Evolutionary conservation across 2,888 invertebrate genomes (phyloP).

Genomic region (Diaphora mendica): DNA sequence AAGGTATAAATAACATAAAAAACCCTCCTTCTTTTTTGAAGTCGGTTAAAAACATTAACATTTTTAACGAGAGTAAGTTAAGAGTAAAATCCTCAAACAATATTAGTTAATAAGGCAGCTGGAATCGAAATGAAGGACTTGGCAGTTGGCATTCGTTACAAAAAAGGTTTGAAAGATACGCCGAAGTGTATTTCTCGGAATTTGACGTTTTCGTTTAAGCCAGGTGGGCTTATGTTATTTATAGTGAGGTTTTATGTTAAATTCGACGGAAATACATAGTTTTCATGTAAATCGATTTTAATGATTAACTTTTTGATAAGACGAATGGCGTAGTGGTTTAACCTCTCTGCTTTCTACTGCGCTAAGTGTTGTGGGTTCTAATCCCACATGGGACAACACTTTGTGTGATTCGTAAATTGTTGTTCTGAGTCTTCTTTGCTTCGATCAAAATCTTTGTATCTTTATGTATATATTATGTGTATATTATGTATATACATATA

Average conservation of each 20-base stretch:
- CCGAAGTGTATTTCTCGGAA: constrained; percentile 8
- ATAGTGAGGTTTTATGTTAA: background rate
- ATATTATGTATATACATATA: no score
- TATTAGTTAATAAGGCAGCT: background rate
- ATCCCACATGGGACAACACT: no score
- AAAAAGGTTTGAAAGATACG: constrained; percentile 1
- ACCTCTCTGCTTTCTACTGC: no score
- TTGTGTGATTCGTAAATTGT: no score
- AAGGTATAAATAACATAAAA: no score
- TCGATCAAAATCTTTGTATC: no score
- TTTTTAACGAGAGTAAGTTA: background rate
- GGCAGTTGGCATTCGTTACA: background rate
- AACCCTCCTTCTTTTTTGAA: no score
- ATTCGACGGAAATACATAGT: background rate
- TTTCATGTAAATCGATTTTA: background rate
- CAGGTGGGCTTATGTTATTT: background rate
- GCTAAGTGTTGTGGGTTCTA: no score
- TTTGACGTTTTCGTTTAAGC: background rate
- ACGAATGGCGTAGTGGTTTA: no score
- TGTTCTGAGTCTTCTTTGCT: no score
- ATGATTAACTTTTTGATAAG: background rate
- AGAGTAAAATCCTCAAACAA: background rate
- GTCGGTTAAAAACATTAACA: background rate
- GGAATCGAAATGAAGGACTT: background rate
- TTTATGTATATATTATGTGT: no score